Conservation (phyloP, 2,888 invertebrate genomes). For the Tryphoninae sp. region DNA sequence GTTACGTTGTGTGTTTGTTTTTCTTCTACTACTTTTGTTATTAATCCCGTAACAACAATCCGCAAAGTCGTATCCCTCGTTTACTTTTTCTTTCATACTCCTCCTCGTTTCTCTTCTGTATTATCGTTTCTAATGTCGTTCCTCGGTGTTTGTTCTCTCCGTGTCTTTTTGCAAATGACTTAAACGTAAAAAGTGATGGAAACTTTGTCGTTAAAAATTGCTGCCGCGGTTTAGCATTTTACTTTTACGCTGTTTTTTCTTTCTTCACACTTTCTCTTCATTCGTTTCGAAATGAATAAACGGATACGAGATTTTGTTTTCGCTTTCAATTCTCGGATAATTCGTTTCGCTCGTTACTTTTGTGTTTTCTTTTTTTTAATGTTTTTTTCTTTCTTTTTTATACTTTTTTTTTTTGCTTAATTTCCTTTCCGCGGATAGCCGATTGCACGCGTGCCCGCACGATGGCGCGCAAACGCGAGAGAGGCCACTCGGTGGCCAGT, state of each 20-base stretch:
- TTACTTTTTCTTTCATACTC: constrained; percentile 33
- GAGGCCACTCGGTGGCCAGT: constrained; percentile 78
- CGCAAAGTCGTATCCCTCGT: constrained; percentile 43
- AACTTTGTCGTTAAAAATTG: neutral
- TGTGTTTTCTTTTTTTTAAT: constrained; percentile 3
- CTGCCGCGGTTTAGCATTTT: constrained; percentile 31
- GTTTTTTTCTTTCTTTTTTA: constrained; percentile 12
- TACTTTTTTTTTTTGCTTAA: constrained; percentile 32
- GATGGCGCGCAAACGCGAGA: constrained; percentile 69
- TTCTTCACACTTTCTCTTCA: too few species aligned
- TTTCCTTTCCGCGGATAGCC: constrained; percentile 71
- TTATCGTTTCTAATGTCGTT: neutral
- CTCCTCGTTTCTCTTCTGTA: constrained; percentile 1
- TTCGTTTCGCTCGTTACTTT: constrained; percentile 35
- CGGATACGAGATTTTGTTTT: constrained; percentile 55
- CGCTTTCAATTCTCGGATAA: constrained; percentile 31
- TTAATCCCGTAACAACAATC: constrained; percentile 38
- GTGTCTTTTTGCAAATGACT: constrained; percentile 59
- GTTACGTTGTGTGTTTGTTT: constrained; percentile 50
- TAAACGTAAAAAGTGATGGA: constrained; percentile 53
- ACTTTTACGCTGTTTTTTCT: too few species aligned
- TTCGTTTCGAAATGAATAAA: constrained; percentile 43
- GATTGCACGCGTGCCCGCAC: constrained; percentile 66
- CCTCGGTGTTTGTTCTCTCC: neutral
- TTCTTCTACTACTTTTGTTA: constrained; percentile 53